Conservation (phyloP, 2,888 invertebrate species). For the Metallyticus violacea region DNA sequence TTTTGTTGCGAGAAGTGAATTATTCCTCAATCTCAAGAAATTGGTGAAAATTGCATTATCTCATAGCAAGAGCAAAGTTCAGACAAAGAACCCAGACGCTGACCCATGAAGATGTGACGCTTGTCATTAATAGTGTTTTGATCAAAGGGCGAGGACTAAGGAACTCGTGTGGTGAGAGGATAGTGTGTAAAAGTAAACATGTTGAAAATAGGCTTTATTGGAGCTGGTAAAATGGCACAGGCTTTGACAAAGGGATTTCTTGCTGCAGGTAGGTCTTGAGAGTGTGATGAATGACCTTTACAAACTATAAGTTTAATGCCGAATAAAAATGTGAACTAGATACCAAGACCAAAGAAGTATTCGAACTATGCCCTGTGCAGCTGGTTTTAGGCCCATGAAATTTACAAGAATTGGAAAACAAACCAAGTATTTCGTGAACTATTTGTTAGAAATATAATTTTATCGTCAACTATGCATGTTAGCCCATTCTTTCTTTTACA, state of each 20-base stretch:
- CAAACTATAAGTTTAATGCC: too few relatives aligned
- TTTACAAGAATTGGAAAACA: too few relatives aligned
- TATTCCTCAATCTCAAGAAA: background rate
- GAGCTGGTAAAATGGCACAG: constrained; percentile 89
- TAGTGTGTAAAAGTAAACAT: constrained; percentile 41
- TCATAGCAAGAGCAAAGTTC: background rate
- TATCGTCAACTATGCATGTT: too few relatives aligned
- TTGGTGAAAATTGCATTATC: background rate
- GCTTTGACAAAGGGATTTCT: constrained; percentile 89
- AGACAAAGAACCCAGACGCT: background rate
- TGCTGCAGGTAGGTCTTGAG: constrained; percentile 65
- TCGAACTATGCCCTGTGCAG: too few relatives aligned
- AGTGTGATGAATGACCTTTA: too few relatives aligned
- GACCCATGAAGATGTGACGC: background rate
- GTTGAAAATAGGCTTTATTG: constrained; percentile 84
- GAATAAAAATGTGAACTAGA: too few relatives aligned
- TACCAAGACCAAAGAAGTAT: too few relatives aligned
- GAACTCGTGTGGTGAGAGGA: background rate
- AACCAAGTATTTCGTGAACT: too few relatives aligned
- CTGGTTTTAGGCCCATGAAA: too few relatives aligned
- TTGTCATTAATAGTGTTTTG: background rate
- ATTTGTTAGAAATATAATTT: too few relatives aligned
- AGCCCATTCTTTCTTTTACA: too few relatives aligned
- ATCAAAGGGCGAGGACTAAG: background rate
- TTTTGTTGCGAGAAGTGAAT: too few relatives aligned